These are phyloP conservation scores for Argya squamiceps DNA, from an alignment of 2,797 vertebrate genomes.

Conservation along the genomic window DNA sequence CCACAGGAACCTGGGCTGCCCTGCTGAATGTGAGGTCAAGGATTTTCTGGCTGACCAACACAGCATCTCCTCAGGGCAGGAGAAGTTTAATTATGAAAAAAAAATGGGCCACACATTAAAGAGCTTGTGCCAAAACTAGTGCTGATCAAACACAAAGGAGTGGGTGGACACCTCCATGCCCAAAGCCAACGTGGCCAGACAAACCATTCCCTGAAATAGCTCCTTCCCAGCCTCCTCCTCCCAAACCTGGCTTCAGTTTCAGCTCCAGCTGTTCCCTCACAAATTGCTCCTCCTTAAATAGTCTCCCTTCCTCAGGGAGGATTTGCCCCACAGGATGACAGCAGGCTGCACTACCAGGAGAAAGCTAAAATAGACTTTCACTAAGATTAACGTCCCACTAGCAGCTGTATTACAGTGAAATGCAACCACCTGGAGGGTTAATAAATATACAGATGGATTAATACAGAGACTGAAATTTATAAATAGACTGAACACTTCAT, in stretches of 20 bases:
- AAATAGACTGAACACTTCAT: neutral
- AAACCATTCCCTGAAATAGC: neutral
- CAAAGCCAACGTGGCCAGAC: neutral
- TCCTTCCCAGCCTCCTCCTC: slow-evolving; percentile 17
- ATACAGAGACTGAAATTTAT: neutral
- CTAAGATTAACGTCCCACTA: neutral
- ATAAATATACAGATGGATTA: neutral
- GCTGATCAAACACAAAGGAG: neutral
- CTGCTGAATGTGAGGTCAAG: neutral
- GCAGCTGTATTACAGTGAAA: neutral
- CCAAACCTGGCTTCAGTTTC: neutral
- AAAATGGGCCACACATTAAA: neutral
- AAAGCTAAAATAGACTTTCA: neutral
- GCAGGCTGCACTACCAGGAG: neutral
- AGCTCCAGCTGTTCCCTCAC: slow-evolving; percentile 33
- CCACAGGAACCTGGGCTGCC: neutral
- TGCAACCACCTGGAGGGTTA: neutral
- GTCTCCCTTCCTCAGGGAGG: neutral
- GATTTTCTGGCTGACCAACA: neutral
- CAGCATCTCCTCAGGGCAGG: neutral
- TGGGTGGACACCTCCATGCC: neutral
- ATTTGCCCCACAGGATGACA: neutral
- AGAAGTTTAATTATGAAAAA: neutral
- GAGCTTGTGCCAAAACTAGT: neutral
- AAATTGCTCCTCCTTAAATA: neutral